Conservation (phyloP, 2,888 invertebrate genomes). For the Aricia artaxerxes region DNA sequence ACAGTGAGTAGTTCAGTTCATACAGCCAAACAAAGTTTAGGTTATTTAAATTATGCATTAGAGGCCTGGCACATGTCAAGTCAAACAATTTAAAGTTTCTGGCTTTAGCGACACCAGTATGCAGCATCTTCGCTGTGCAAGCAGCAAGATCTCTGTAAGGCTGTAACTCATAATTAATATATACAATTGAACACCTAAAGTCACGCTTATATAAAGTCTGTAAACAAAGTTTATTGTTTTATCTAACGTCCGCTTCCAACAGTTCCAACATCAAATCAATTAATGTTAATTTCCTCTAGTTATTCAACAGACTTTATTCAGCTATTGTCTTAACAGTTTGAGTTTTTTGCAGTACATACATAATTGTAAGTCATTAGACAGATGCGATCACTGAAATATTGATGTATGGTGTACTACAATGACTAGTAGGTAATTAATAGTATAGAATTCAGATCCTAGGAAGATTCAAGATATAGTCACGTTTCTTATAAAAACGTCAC, state of each 20-base stretch:
- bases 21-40: too few species aligned
- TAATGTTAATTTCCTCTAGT: background rate
- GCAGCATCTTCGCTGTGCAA: too few species aligned
- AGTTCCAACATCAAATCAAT: background rate
- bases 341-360: background rate
- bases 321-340: background rate
- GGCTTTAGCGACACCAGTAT: too few species aligned
- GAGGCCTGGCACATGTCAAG: too few species aligned
- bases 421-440: background rate
- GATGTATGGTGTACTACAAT: background rate
- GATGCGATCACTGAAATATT: conserved; percentile 3
- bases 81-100: too few species aligned
- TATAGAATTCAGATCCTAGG: background rate
- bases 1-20: background rate
- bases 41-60: too few species aligned
- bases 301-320: background rate
- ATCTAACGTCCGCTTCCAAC: background rate
- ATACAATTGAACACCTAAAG: too few species aligned
- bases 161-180: too few species aligned
- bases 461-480: background rate
- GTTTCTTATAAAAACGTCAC: too few species aligned
- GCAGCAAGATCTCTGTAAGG: too few species aligned
- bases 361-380: background rate
- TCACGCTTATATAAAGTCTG: background rate
- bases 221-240: background rate